Evolutionary conservation across 1,140 invertebrate species (phyloP), one percentile per base, ranked within the genome.

Genomic region (Cydia amplana): DNA sequence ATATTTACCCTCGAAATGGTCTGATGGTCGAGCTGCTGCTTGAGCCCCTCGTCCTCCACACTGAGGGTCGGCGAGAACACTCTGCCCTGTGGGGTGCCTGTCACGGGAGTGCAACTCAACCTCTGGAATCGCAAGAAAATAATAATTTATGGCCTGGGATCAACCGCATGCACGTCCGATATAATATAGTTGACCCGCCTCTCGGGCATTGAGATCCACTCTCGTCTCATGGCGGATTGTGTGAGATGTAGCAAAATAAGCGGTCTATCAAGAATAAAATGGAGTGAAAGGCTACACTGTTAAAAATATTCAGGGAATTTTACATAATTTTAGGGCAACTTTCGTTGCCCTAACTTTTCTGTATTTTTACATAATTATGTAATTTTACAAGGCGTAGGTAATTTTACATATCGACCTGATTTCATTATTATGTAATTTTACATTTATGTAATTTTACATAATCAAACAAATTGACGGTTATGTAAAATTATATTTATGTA

Each of bases 1-100:
- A 60, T 86, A 88, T 83, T 90, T 91, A 93, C 91, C 91, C 91
- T 86, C 78, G 91, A 88, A 73, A 93, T 93, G 49, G 89, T 88
- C 77, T 90, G 88, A 81, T 91, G 88, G 32, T 86, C 88, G 80
- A 93, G 87, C 79, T 93, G 91, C 87, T 93, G 91, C 75, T 93
- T 93, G 32, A 93, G 83, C 73, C 89, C 91, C 67, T 93, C 91
- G 75, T 93, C 91, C 78, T 93, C 91, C 28, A 87, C 86, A 78
- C 87, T 91, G 40, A 92, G 83, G 73, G 88, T 88, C 28, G 88
- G 89, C 18, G 87, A 84, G 79, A 93, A 93, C 32, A 91, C 85
- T 43, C 86, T 84, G 75, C 90, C 88, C 82, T 90, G 91, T 20
- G 89, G 88, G 49, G 89, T 89, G 43, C 91, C 91, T 20, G 89